A percentile compares a stretch with the other conserved stretches of the same genome.
Evolutionary conservation across 1,140 invertebrate genomes (phyloP).

Genomic region (Neodiprion lecontei): DNA sequence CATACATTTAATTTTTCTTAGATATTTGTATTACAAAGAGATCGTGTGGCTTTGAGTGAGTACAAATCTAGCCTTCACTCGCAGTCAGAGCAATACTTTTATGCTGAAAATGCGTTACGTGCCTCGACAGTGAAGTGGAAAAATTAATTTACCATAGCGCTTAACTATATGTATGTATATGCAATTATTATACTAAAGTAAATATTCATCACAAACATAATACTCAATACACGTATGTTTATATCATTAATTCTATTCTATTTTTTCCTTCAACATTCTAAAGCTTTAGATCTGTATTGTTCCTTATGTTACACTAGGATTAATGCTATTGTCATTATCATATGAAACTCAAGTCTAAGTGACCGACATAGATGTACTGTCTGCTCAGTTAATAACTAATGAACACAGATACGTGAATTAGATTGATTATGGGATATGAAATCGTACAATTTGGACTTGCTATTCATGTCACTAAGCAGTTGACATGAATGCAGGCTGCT

Average conservation of each 20-base stretch:
- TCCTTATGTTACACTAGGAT: neutral
- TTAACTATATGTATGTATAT: neutral
- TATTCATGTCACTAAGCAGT: neutral
- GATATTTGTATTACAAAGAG: constrained; percentile 58
- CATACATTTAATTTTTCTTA: constrained; percentile 33
- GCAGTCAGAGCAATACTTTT: constrained; percentile 59
- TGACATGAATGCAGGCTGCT: neutral
- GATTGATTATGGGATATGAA: neutral
- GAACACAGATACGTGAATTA: neutral
- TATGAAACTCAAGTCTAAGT: neutral
- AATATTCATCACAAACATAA: neutral
- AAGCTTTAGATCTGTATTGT: neutral
- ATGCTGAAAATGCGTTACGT: constrained; percentile 58
- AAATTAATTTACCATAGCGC: constrained; percentile 32
- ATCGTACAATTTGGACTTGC: neutral
- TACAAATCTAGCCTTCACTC: constrained; percentile 57
- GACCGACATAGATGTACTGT: no score
- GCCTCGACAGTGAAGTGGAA: constrained; percentile 53
- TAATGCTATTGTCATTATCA: neutral
- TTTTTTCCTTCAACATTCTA: neutral
- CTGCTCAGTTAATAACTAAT: no score
- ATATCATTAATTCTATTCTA: neutral
- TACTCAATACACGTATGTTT: no score
- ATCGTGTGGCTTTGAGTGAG: constrained; percentile 53
- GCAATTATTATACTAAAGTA: neutral